Conservation (phyloP, 2,113 vertebrate genomes). For the Mirza zaza region DNA sequence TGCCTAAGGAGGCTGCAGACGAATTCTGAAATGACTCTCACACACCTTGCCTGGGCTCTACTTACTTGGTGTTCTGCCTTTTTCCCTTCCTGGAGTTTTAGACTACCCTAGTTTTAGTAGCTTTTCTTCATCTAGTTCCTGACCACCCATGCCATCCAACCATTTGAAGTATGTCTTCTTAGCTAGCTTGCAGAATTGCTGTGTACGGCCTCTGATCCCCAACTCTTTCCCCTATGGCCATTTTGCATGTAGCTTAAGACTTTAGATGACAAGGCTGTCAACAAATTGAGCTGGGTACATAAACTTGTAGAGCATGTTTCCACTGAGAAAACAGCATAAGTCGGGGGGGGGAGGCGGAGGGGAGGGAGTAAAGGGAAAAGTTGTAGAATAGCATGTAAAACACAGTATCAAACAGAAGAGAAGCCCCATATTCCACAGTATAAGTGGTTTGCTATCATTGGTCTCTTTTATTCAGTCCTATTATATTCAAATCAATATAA, state of each 20-base stretch:
- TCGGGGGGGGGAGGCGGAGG: neutral
- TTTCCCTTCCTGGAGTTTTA: neutral
- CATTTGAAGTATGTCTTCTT: neutral
- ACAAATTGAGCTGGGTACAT: neutral
- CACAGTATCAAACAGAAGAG: neutral
- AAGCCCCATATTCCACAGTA: neutral
- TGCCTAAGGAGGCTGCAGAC: neutral
- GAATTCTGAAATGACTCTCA: neutral
- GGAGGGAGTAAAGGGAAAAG: neutral
- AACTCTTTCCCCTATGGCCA: neutral
- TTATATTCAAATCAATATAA: slow-evolving; percentile 30
- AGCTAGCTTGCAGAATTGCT: neutral
- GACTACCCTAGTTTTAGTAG: neutral
- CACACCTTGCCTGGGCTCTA: neutral
- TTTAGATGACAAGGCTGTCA: neutral
- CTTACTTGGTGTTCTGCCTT: neutral
- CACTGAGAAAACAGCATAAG: neutral
- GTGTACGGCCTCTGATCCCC: neutral
- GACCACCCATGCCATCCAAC: neutral
- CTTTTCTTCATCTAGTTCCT: neutral
- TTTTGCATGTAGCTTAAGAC: neutral
- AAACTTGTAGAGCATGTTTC: neutral
- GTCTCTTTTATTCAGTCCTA: neutral
- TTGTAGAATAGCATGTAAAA: neutral
- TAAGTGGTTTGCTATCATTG: neutral